phyloP scores from a whole-genome alignment of 2,797 vertebrate genomes.

The Austrolebias charrua region DNA sequence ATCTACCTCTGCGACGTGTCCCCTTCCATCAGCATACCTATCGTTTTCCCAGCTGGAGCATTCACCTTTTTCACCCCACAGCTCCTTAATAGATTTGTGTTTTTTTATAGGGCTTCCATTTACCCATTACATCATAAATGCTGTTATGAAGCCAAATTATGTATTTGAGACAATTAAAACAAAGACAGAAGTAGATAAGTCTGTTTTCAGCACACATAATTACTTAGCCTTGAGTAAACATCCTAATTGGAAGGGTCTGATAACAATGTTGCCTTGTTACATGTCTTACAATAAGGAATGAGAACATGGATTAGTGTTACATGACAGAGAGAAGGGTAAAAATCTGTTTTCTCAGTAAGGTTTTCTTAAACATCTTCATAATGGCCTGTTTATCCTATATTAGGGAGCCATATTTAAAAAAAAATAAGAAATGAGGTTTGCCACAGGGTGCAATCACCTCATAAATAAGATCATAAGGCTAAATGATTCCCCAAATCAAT shows the following conservation, averaged over 20 bases:
- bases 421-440: constrained; percentile 72
- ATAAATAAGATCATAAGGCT: constrained; percentile 61
- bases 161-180: constrained; percentile 60
- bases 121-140: constrained; percentile 43
- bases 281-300: constrained; percentile 56
- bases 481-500: constrained; percentile 67
- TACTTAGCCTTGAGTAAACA: constrained; percentile 65
- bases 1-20: constrained; percentile 53
- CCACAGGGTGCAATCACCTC: constrained; percentile 69
- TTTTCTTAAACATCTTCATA: constrained; percentile 54
- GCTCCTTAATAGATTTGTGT: constrained; percentile 65
- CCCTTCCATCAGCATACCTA: constrained; percentile 27
- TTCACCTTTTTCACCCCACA: constrained; percentile 37
- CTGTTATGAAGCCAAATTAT: constrained; percentile 55
- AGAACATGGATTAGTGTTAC: constrained; percentile 61
- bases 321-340: constrained; percentile 28
- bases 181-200: constrained; percentile 38
- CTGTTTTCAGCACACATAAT: constrained; percentile 63
- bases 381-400: constrained; percentile 76
- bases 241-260: constrained; percentile 72
- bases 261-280: constrained; percentile 66
- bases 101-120: constrained; percentile 40
- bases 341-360: constrained; percentile 44
- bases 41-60: constrained; percentile 39
- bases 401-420: constrained; percentile 70